These are phyloP conservation scores for Macroteleia sp. DNA, from an alignment of 2,888 invertebrate species.

Conservation along the genomic window DNA sequence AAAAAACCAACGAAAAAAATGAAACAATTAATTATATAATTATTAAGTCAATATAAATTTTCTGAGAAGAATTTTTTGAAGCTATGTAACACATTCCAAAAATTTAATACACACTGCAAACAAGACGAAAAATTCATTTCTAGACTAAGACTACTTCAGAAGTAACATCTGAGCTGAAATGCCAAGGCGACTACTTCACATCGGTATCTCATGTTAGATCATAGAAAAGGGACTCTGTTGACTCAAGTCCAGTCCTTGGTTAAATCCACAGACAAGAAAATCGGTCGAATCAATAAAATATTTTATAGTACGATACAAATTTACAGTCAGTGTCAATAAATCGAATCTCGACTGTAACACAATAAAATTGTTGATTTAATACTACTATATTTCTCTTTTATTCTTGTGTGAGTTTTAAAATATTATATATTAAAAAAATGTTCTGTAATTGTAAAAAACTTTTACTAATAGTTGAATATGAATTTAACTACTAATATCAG, in stretches of 20 bases:
- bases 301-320: conserved; percentile 5
- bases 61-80: too few species aligned
- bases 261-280: conserved; percentile 22
- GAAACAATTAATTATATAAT: too few species aligned
- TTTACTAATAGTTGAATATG: too few species aligned
- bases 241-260: conserved; percentile 24
- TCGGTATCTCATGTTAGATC: conserved; percentile 23
- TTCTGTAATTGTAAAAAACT: background rate
- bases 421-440: too few species aligned
- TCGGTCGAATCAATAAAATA: conserved; percentile 32
- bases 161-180: background rate
- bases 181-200: conserved; percentile 11
- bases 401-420: too few species aligned
- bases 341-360: conserved; percentile 14
- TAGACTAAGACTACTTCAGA: background rate
- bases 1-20: too few species aligned
- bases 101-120: too few species aligned
- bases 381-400: background rate
- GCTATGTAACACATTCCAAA: too few species aligned
- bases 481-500: too few species aligned
- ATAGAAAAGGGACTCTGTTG: conserved; percentile 15
- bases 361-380: conserved; percentile 26
- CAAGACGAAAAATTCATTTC: too few species aligned
- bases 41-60: too few species aligned
- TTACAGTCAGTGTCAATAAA: conserved; percentile 16